A percentile compares a stretch with the other conserved stretches of the same genome.
Evolutionary conservation across 2,797 vertebrate species (phyloP).

Genomic region (Sebastes miniatus): DNA sequence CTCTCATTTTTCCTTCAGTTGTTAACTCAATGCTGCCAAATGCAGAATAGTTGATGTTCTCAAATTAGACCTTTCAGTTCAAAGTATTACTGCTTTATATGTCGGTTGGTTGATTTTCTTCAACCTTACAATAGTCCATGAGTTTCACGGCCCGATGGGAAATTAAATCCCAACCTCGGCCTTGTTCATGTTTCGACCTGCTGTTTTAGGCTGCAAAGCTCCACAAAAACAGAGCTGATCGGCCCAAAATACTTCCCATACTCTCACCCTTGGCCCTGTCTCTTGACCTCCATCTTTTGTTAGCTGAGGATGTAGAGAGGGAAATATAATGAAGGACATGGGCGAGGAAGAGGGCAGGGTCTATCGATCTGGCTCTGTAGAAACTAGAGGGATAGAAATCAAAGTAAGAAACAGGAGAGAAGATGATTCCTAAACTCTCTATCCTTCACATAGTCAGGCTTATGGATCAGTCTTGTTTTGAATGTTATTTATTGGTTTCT

Average conservation of each 20-base stretch:
- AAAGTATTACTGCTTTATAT: not conserved
- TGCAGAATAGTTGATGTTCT: not conserved
- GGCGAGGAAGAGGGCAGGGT: not conserved
- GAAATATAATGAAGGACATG: not conserved
- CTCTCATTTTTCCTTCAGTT: not conserved
- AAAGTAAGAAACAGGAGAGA: not conserved
- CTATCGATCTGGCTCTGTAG: constrained; percentile 5
- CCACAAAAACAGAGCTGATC: not conserved
- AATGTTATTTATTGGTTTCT: not conserved
- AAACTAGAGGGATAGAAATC: constrained; percentile 8
- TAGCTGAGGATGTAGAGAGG: not conserved
- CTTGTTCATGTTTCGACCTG: not conserved
- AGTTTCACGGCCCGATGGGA: constrained; percentile 4
- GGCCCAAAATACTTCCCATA: not conserved
- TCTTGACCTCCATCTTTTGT: constrained; percentile 9
- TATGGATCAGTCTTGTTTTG: not conserved
- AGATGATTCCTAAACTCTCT: not conserved
- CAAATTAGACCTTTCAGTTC: not conserved
- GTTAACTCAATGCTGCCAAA: not conserved
- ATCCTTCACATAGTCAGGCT: not conserved
- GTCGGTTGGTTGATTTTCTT: not conserved
- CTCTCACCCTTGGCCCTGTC: not conserved
- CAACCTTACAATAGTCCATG: not conserved
- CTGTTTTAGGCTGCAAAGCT: not conserved
- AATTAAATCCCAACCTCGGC: not conserved